Base-by-base conservation (phyloP, 2,113 vertebrate genomes). In the Coptodon rendalli region DNA sequence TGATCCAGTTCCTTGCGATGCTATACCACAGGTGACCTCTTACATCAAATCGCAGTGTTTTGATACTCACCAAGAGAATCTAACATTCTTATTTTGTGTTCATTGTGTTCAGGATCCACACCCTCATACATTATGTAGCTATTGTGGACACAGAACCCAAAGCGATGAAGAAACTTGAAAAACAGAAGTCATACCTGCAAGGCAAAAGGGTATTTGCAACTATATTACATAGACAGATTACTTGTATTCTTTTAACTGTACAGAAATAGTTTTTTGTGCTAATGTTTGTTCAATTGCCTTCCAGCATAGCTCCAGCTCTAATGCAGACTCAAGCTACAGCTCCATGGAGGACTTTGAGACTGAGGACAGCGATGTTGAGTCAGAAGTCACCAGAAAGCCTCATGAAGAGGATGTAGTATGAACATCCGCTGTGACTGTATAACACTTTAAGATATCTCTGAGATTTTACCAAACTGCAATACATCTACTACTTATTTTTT, bases 1-100 rank as follows among this genome's bases (percentile, higher is more conserved):
- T 89, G 1, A 29, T 95, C 17, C 95, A 95, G 93, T 95, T 93
- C 56, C 2, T 95, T 0, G 63, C 71, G 10, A 95, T 95, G 95
- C 2, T 94, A 0, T 95, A 89, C 79, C 94, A 96, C 93, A 96
- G 95, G 95, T 96, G 52, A 91, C 2, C 52, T 13, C 40, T 63
- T 6, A 5, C 13, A 53, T 22, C 6, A 19, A 10, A 34, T 34
- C 1, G 12, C 5, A 52, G 14, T 29, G 2, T 36, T 24, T 17
- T 27, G 5, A 6, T 11, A 52, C 13, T 22, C 11, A 57, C 6
- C 6, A 45, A 36, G 7, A 52, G 7, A 10, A 48, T 63, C 11
- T 78, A 36, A 71, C 12, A 1, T 14, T 56, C 4, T 27, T 80
- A 14, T 43, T 56, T 31, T 61, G 22, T 87, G 11, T 89, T 24